These are phyloP conservation scores for Cromileptes altivelis DNA, from an alignment of 2,113 vertebrate genomes.

Conservation along the genomic window DNA sequence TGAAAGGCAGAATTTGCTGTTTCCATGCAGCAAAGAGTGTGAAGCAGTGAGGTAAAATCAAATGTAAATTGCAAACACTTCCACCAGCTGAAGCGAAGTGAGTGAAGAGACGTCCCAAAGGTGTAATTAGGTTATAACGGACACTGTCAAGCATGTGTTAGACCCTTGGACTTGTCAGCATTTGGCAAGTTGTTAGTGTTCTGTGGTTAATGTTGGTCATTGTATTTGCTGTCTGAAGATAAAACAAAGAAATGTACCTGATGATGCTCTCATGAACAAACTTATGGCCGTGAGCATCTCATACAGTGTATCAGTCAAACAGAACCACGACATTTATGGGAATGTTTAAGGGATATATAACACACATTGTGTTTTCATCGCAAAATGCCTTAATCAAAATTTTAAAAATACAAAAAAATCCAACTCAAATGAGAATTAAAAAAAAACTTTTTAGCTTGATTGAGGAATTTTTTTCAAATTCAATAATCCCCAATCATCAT, in stretches of 20 bases:
- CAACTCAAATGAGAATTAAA: neutral
- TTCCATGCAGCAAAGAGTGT: neutral
- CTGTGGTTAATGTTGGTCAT: conserved; percentile 3
- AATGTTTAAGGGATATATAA: conserved; percentile 43
- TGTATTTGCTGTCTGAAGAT: conserved; percentile 35
- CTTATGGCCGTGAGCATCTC: neutral
- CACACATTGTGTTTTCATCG: neutral
- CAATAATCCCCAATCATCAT: neutral
- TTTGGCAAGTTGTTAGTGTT: conserved; percentile 26
- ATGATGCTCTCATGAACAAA: conserved; percentile 15
- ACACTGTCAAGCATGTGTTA: neutral
- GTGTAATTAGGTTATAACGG: neutral
- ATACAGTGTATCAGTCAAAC: neutral
- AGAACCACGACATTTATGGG: conserved; percentile 30
- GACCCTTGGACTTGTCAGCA: neutral
- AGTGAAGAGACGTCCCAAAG: neutral
- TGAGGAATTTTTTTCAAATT: neutral
- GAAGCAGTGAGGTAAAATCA: neutral
- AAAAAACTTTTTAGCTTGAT: neutral
- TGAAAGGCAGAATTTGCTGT: neutral
- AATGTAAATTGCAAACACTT: neutral
- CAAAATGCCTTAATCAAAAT: conserved; percentile 17
- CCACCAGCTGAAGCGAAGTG: neutral
- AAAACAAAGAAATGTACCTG: conserved; percentile 33
- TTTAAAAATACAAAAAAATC: neutral